Base-by-base conservation (phyloP, 64 coral and sea anemone species). In the Pocillopora damicornis region DNA sequence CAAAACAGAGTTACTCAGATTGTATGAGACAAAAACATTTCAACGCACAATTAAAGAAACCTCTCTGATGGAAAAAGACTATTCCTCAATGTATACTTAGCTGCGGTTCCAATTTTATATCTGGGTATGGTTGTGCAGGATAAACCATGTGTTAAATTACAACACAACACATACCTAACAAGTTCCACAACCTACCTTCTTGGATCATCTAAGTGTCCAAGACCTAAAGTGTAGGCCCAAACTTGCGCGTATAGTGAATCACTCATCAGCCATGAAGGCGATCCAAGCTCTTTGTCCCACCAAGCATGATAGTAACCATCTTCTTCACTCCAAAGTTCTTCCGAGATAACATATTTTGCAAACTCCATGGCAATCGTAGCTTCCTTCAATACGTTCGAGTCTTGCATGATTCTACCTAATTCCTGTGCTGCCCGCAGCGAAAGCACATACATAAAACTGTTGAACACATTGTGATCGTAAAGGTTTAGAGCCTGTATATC, bases 201-300 rank as follows among this genome's bases (percentile, higher is more conserved):
- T 35, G 91, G 87, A 35, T 93, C 91, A 22, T 83, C 62, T 15
- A 89, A 37, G 22, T 87, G 64, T 75, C 91, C 91, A 60, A 93
- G 38, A 15, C 91, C 86, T 42, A 89, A 74, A 30, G 91, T 93
- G 26, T 93, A 93, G n/a, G 91, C 86, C 91, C 91, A 93, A 16
- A 89, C 91, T 73, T 93, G 91, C 0, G 86, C 91, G 81, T 93
- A 93, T 63, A 93, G 76, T 9, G 91, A 89, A 78, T 93, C 91
- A 58, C 86, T 88, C 87, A 93, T 93, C 11, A 93, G 61, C 87
- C 91, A 93, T 37, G 81, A 75, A 1, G 91, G 87, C 22, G 79
- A 88, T 60, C 91, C 91, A 22, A 83, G 64, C 56, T 79, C 9
- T 35, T 68, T 73, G 25, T 93, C 91, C 91, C 91, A 93, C 91